These are phyloP conservation scores for Lepidochrysops patricia DNA, from an alignment of 2,888 invertebrate species.

Conservation along the genomic window DNA sequence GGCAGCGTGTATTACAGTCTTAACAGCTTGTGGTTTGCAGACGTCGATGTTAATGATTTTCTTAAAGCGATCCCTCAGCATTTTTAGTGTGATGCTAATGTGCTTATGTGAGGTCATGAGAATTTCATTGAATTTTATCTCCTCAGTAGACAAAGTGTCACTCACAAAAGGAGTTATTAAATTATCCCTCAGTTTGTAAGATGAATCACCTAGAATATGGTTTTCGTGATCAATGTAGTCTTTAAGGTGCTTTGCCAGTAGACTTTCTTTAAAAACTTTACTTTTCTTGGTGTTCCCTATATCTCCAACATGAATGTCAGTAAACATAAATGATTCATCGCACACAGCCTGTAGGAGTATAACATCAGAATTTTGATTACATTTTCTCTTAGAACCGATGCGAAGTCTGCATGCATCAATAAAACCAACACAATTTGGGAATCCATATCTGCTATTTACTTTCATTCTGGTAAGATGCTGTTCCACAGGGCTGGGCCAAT, in stretches of 20 bases:
- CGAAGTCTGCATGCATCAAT: conserved; percentile 56
- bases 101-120: conserved; percentile 56
- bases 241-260: conserved; percentile 43
- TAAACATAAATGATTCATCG: conserved; percentile 57
- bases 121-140: conserved; percentile 63
- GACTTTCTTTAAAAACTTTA: conserved; percentile 53
- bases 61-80: conserved; percentile 51
- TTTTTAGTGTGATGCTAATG: conserved; percentile 56
- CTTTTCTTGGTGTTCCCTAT: conserved; percentile 49
- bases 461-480: conserved; percentile 60
- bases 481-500: conserved; percentile 58
- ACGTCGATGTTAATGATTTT: conserved; percentile 53
- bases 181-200: conserved; percentile 54
- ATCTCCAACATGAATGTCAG: conserved; percentile 51
- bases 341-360: conserved; percentile 63
- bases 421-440: conserved; percentile 65
- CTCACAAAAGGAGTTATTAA: conserved; percentile 62
- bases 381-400: conserved; percentile 46
- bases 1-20: conserved; percentile 45
- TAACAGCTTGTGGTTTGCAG: conserved; percentile 42
- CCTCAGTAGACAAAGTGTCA: conserved; percentile 56
- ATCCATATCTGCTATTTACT: conserved; percentile 53
- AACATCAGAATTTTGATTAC: conserved; percentile 37
- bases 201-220: conserved; percentile 56
- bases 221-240: conserved; percentile 58